Conservation (phyloP, 2,113 vertebrate species). For the Acinonyx jubatus region DNA sequence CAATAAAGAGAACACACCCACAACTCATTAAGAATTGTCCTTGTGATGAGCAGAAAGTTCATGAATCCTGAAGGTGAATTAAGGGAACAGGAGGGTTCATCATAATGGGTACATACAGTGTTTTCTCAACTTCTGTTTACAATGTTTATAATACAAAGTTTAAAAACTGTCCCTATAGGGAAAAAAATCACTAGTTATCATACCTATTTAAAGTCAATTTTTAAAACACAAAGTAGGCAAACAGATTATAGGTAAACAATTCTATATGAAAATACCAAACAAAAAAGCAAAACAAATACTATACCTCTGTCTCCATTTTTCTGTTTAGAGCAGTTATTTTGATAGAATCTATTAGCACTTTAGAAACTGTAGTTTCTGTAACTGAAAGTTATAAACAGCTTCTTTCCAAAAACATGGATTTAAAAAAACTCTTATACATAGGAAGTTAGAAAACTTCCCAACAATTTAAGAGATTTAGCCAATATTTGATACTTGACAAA, state of each 20-base stretch:
- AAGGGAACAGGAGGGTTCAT: not conserved
- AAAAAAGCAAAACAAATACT: not conserved
- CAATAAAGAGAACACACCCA: not conserved
- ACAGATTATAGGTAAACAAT: not conserved
- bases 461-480: not conserved
- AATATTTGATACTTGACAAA: not conserved
- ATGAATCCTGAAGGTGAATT: not conserved
- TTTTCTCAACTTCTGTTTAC: not conserved
- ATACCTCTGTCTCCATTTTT: not conserved
- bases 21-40: constrained; percentile 7
- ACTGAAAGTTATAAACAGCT: not conserved
- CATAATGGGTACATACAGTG: not conserved
- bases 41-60: not conserved
- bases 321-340: not conserved
- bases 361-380: not conserved
- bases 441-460: constrained; percentile 27
- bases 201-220: constrained; percentile 27
- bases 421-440: not conserved
- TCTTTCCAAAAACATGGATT: constrained; percentile 24
- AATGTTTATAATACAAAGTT: not conserved
- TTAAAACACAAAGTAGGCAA: constrained; percentile 29
- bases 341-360: not conserved
- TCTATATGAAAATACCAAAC: constrained; percentile 27
- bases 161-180: not conserved
- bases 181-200: not conserved